phyloP scores from a whole-genome alignment of 2,113 vertebrate genomes.

The Irena cyanogastra region DNA sequence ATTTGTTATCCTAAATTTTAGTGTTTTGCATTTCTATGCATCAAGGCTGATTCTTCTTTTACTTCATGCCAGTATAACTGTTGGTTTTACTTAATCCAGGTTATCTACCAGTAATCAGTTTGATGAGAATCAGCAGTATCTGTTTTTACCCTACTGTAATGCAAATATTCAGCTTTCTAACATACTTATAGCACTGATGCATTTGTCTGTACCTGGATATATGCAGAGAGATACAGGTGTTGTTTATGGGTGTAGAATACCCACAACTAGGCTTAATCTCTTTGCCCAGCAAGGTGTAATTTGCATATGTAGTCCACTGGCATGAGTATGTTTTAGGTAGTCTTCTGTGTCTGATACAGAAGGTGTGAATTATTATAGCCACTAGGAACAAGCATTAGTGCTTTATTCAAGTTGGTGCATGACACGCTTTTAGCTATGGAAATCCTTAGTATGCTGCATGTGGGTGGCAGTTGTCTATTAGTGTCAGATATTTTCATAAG shows the following conservation, averaged over 20 bases:
- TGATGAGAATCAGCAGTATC: neutral
- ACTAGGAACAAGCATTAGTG: neutral
- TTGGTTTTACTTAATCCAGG: neutral
- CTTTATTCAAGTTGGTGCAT: neutral
- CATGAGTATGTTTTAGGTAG: neutral
- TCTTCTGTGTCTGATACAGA: neutral
- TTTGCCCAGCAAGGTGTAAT: neutral
- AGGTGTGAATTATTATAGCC: neutral
- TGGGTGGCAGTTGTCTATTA: neutral
- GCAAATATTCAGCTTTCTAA: neutral
- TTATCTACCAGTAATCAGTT: neutral
- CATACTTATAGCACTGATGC: neutral
- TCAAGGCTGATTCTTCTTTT: neutral
- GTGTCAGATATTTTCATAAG: neutral
- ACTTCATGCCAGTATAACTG: neutral
- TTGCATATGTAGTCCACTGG: neutral
- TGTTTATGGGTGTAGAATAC: neutral
- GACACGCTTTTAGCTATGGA: neutral
- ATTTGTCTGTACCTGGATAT: neutral
- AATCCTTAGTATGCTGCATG: neutral
- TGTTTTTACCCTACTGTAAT: neutral
- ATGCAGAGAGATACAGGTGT: neutral
- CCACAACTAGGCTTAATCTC: neutral
- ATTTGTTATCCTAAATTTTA: neutral
- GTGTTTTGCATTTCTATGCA: neutral